Evolutionary conservation across 2,797 vertebrate species (phyloP), one percentile per base, ranked within the genome.

Genomic region (Carapus acus): DNA sequence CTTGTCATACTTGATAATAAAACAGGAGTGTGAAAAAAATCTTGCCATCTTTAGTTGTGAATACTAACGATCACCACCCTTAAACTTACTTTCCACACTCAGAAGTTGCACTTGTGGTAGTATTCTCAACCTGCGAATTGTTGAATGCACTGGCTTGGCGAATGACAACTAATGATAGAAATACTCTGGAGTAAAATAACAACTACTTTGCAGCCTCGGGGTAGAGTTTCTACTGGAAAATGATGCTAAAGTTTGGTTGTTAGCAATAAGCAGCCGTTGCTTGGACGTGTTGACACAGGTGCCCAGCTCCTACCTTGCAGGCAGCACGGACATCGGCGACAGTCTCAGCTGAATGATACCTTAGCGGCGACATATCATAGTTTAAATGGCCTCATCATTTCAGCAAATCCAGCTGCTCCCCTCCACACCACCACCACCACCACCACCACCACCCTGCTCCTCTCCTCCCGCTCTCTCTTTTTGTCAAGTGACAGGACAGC

Each of bases 301-400:
- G 73, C 74, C 71, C 76, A 69, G 76, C 79, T 73, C 58, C 79
- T 76, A 4, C 9, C 24, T 27, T 9, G 5, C 24, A 27, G 24
- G 9, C 24, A 5, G 24, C 9, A 27, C 24, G 24, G 60, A 83
- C 78, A 80, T 77, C 72, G 71, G 74, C 82, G 77, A 52, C 81
- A 72, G 70, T 61, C 73, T n/a, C 71, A 27, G 74, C 77, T 86
- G 86, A 89, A 85, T 83, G 86, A 87, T 83, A 82, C 77, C 61
- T 68, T 59, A 71, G 73, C 83, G 58, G 61, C 72, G 72, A 71
- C 77, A 79, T 75, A 85, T 85, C 85, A 84, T 68, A 79, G 78
- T 83, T 86, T 87, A 88, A 89, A 88, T 81, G 85, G 83, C 86
- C 86, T 88, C 88, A 88, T 89, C 84, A 88, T 89, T 88, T 81